These are phyloP conservation scores for Ovis canadensis DNA, from an alignment of 2,113 vertebrate genomes.

Conservation along the genomic window DNA sequence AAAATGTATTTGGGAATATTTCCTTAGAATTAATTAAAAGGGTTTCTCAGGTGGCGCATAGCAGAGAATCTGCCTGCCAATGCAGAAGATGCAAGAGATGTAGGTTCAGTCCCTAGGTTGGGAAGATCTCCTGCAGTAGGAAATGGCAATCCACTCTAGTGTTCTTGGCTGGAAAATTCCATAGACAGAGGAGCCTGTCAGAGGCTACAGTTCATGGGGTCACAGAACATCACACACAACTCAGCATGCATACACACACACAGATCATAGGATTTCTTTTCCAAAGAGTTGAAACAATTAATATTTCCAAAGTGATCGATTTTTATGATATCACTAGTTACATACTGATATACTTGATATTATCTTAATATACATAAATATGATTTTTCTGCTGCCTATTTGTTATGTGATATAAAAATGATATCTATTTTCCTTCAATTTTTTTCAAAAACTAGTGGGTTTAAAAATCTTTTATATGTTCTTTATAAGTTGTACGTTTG, in stretches of 20 bases:
- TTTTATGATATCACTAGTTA: not conserved
- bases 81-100: not conserved
- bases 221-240: not conserved
- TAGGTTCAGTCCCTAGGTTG: not conserved
- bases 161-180: not conserved
- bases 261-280: not conserved
- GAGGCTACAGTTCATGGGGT: not conserved
- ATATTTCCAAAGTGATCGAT: not conserved
- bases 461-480: not conserved
- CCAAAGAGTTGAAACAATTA: not conserved
- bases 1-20: not conserved
- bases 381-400: not conserved
- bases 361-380: not conserved
- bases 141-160: not conserved
- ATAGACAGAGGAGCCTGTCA: not conserved
- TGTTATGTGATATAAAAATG: not conserved
- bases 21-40: constrained; percentile 11
- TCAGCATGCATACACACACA: not conserved
- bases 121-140: not conserved
- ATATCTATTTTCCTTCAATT: not conserved
- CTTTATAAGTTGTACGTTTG: not conserved
- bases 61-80: not conserved
- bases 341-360: not conserved
- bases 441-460: not conserved
- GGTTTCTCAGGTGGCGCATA: not conserved